Evolutionary conservation across 1,140 invertebrate genomes (phyloP).

Genomic region (Tetramorium parvispinum): DNA sequence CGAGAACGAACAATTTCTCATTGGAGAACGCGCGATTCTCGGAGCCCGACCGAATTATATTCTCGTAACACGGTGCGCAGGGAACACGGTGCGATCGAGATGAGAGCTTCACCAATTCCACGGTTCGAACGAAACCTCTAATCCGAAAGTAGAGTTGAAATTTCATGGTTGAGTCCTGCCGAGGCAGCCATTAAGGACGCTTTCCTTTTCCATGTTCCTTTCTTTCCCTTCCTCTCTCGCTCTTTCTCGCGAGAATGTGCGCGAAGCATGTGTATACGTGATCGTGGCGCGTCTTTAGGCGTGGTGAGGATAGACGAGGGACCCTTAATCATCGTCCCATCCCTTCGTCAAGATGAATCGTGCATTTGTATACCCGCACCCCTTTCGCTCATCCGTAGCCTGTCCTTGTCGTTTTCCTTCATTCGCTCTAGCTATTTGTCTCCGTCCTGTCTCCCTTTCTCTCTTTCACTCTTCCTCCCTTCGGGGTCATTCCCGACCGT

Average conservation of each 20-base stretch:
- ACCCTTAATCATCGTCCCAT: constrained; percentile 79
- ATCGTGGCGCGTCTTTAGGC: constrained; percentile 37
- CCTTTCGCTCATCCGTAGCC: constrained; percentile 36
- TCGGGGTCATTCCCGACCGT: constrained; percentile 13
- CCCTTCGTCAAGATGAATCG: constrained; percentile 78
- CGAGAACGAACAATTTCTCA: not conserved
- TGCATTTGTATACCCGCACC: constrained; percentile 70
- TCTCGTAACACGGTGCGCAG: not conserved
- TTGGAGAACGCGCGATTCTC: not conserved
- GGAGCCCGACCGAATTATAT: not conserved
- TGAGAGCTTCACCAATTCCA: constrained; percentile 30
- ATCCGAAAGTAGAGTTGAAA: constrained; percentile 64
- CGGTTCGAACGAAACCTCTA: constrained; percentile 37
- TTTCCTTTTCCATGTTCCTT: constrained; percentile 30
- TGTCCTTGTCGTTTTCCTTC: constrained; percentile 31
- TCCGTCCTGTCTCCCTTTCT: constrained; percentile 24
- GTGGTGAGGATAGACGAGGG: constrained; percentile 71
- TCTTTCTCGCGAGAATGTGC: constrained; percentile 8
- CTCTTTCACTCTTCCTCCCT: not conserved
- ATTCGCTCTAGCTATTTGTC: constrained; percentile 49
- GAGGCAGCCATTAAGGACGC: constrained; percentile 54
- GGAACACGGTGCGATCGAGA: constrained; percentile 29
- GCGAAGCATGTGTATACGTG: constrained; percentile 20
- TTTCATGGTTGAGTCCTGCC: constrained; percentile 66
- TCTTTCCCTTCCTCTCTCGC: not conserved